Evolutionary conservation across 1,140 invertebrate species (phyloP).

Genomic region (Temnothorax longispinosus): DNA sequence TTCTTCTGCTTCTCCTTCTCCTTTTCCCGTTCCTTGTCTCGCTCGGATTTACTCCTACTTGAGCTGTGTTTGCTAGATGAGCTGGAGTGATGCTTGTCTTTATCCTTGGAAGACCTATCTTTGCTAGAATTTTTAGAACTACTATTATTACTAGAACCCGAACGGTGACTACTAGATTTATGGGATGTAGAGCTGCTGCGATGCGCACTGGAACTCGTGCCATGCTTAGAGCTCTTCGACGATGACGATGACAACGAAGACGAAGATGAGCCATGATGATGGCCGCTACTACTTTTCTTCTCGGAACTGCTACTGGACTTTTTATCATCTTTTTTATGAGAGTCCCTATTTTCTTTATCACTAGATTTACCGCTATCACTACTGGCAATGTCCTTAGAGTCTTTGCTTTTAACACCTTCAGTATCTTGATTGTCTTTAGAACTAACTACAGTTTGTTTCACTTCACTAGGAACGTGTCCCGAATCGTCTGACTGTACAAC

Average conservation of each 20-base stretch:
- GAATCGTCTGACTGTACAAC: conserved; percentile 60
- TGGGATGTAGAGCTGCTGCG: conserved; percentile 83
- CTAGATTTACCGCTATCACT: conserved; percentile 80
- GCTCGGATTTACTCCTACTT: conserved; percentile 79
- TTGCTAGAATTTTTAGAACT: conserved; percentile 78
- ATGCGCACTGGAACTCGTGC: conserved; percentile 77
- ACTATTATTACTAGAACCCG: conserved; percentile 75
- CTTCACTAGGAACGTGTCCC: conserved; percentile 71
- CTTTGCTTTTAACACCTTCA: conserved; percentile 79
- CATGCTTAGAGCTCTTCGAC: conserved; percentile 83
- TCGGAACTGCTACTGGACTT: conserved; percentile 79
- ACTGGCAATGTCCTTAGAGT: conserved; percentile 70
- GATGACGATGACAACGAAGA: conserved; percentile 70
- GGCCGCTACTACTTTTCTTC: conserved; percentile 84
- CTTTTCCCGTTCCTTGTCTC: conserved; percentile 84
- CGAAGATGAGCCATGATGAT: conserved; percentile 86
- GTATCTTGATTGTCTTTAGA: conserved; percentile 73
- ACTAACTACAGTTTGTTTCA: conserved; percentile 75
- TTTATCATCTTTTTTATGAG: conserved; percentile 82
- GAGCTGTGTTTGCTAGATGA: conserved; percentile 83
- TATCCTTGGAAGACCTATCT: conserved; percentile 83
- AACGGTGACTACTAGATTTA: conserved; percentile 80
- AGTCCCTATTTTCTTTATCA: conserved; percentile 84
- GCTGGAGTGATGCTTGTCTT: conserved; percentile 80
- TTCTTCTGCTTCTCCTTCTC: conserved; percentile 85